phyloP scores from a whole-genome alignment of 2,888 invertebrate genomes.

The Spodoptera exigua region DNA sequence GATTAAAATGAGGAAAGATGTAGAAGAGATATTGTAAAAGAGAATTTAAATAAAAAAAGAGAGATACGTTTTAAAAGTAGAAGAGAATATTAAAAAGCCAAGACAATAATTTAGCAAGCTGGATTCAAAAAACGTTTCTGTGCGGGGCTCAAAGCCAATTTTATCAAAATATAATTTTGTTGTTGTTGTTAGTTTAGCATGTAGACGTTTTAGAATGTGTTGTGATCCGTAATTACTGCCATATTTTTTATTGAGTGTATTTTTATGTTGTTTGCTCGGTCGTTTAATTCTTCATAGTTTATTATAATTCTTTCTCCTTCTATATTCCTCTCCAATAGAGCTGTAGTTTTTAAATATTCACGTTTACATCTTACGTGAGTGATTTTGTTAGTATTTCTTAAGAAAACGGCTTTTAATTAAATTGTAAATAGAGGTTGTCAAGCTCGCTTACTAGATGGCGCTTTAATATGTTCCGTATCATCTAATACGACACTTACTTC shows the following conservation, averaged over 20 bases:
- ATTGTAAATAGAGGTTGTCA: too few species aligned
- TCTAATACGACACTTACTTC: too few species aligned
- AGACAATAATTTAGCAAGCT: constrained; percentile 20
- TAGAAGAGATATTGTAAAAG: constrained; percentile 79
- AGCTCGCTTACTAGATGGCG: too few species aligned
- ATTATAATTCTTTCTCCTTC: neutral
- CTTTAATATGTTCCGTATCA: too few species aligned
- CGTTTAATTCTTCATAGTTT: constrained; percentile 41
- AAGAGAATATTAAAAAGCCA: constrained; percentile 2
- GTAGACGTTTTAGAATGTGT: constrained; percentile 58
- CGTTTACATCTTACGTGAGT: too few species aligned
- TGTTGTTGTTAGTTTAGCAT: constrained; percentile 57
- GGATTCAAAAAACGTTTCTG: constrained; percentile 33
- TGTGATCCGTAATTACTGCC: constrained; percentile 67
- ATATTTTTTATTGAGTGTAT: constrained; percentile 58
- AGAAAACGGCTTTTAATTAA: too few species aligned
- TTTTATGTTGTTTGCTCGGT: constrained; percentile 54
- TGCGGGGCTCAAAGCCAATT: constrained; percentile 43
- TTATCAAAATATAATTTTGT: constrained; percentile 33
- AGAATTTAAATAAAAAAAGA: neutral
- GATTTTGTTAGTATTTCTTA: too few species aligned
- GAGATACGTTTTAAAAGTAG: neutral
- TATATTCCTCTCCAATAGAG: constrained; percentile 3
- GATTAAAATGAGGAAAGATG: constrained; percentile 80
- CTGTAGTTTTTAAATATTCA: too few species aligned